phyloP scores from a whole-genome alignment of 2,888 invertebrate species.

The Sinelater perroti region DNA sequence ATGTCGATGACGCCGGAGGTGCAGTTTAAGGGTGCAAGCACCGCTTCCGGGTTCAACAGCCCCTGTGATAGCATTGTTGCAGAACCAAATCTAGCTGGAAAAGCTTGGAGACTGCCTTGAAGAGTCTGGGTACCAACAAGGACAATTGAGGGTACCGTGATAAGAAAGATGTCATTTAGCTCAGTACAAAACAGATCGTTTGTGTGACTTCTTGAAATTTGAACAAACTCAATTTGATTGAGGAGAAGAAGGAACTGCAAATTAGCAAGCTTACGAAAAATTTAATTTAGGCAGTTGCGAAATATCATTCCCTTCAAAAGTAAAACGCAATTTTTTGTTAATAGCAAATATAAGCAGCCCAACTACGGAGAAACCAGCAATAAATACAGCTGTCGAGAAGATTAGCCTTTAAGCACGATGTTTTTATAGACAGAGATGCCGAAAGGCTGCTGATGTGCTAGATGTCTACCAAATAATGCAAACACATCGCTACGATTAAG shows the following conservation, averaged over 20 bases:
- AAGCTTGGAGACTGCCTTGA: slow-evolving; percentile 76
- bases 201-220: slow-evolving; percentile 78
- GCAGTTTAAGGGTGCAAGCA: slow-evolving; percentile 71
- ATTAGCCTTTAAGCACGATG: slow-evolving; percentile 80
- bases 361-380: slow-evolving; percentile 57
- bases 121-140: slow-evolving; percentile 77
- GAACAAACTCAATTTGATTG: slow-evolving; percentile 74
- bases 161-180: slow-evolving; percentile 76
- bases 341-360: slow-evolving; percentile 53
- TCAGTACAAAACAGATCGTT: slow-evolving; percentile 77
- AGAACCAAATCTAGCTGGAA: slow-evolving; percentile 80
- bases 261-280: slow-evolving; percentile 84
- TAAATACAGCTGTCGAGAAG: slow-evolving; percentile 64
- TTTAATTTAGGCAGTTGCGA: slow-evolving; percentile 80
- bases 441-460: slow-evolving; percentile 82
- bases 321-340: slow-evolving; percentile 69
- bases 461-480: slow-evolving; percentile 87
- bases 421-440: slow-evolving; percentile 83
- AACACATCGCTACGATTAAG: slow-evolving; percentile 83
- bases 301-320: slow-evolving; percentile 83
- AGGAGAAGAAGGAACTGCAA: slow-evolving; percentile 84
- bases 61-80: slow-evolving; percentile 83
- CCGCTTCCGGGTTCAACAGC: slow-evolving; percentile 79
- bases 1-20: slow-evolving; percentile 68
- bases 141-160: slow-evolving; percentile 75